These are phyloP conservation scores for Drosophila mulleri DNA, from an alignment of 2,888 invertebrate species.

Conservation along the genomic window DNA sequence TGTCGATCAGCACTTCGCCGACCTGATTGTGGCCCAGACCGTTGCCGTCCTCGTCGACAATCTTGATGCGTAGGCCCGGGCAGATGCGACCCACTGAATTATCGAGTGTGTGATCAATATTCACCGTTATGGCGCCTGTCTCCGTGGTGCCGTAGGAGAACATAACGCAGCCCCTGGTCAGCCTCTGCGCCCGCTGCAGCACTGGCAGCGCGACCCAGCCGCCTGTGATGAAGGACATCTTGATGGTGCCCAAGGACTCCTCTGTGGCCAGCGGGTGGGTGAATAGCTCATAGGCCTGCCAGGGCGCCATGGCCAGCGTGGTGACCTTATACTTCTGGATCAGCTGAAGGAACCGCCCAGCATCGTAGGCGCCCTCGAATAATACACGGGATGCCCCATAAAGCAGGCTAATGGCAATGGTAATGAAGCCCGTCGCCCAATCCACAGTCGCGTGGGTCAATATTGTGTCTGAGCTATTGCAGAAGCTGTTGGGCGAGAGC, in stretches of 20 bases:
- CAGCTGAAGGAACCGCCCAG: conserved; percentile 46
- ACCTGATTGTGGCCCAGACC: conserved; percentile 58
- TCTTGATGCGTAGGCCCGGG: conserved; percentile 56
- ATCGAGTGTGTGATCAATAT: conserved; percentile 36
- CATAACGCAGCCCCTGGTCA: conserved; percentile 40
- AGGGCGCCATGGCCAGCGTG: conserved; percentile 50
- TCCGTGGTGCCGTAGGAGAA: conserved; percentile 65
- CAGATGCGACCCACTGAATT: conserved; percentile 68
- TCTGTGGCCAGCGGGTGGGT: conserved; percentile 45
- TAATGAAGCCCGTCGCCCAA: conserved; percentile 69
- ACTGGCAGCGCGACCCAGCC: conserved; percentile 50
- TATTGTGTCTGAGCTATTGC: conserved; percentile 46
- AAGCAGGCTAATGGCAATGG: conserved; percentile 28
- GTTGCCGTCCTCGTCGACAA: conserved; percentile 70
- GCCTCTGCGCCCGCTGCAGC: conserved; percentile 34
- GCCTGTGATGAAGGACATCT: conserved; percentile 45
- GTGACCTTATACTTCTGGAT: conserved; percentile 60
- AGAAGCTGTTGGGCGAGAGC: conserved; percentile 24
- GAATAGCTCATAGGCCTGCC: conserved; percentile 55
- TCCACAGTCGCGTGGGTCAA: conserved; percentile 67
- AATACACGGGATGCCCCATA: conserved; percentile 55
- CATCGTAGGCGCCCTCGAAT: conserved; percentile 51
- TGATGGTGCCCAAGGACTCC: conserved; percentile 34
- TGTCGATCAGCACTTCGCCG: conserved; percentile 74
- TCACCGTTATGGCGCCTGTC: conserved; percentile 45